These are phyloP conservation scores for Sebastes melanostomus DNA, from an alignment of 2,797 vertebrate genomes.

Conservation along the genomic window DNA sequence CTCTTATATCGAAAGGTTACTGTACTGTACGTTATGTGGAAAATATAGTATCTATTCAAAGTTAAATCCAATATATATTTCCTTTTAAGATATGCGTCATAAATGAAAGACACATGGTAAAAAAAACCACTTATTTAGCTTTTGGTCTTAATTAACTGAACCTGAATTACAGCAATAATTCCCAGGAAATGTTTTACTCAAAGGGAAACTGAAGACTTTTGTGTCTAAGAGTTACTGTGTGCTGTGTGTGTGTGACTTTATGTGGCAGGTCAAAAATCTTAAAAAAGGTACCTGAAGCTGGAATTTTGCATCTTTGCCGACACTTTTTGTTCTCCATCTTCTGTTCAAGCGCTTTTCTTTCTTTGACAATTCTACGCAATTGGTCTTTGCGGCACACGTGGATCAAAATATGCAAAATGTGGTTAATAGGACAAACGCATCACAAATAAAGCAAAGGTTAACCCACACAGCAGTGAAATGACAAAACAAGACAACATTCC, in stretches of 20 bases:
- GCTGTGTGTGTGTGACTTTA: neutral
- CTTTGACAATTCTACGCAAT: slow-evolving; percentile 99
- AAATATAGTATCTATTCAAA: neutral
- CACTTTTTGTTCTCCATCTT: slow-evolving; percentile 99
- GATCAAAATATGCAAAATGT: slow-evolving; percentile 80
- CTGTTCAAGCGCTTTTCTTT: slow-evolving; percentile 99
- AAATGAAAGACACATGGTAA: neutral
- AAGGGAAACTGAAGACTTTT: neutral
- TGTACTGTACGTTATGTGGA: neutral
- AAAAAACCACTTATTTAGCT: neutral
- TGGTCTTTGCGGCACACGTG: slow-evolving; percentile 92
- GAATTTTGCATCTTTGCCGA: slow-evolving; percentile 99
- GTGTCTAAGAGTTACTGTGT: neutral
- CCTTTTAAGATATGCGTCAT: neutral
- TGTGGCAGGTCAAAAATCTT: slow-evolving; percentile 18
- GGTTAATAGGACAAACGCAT: slow-evolving; percentile 76
- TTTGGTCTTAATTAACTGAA: neutral
- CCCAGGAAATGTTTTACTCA: too few species aligned
- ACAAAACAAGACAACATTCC: slow-evolving; percentile 1
- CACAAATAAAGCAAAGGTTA: slow-evolving; percentile 46
- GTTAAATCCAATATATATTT: too few species aligned
- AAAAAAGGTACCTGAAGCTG: slow-evolving; percentile 94
- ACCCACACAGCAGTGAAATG: slow-evolving; percentile 62
- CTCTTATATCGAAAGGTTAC: neutral
- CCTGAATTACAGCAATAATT: neutral